A percentile compares a stretch with the other conserved stretches of the same genome.
These are phyloP conservation scores for Neostethus bicornis DNA, from an alignment of 2,797 vertebrate genomes.

Conservation along the genomic window DNA sequence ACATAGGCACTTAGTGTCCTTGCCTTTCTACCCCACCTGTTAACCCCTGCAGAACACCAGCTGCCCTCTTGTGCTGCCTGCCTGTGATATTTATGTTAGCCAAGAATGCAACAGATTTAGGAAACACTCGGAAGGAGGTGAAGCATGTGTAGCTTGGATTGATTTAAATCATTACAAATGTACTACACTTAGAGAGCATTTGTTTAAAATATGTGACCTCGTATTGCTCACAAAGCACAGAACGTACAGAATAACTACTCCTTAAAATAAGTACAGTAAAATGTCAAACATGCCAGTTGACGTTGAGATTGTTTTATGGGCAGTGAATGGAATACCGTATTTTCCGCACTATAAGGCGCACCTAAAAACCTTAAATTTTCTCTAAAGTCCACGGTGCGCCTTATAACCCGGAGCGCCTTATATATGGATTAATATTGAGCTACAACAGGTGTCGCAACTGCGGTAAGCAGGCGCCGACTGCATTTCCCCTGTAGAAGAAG, in stretches of 20 bases:
- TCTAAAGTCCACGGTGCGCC: no score
- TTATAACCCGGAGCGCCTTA: no score
- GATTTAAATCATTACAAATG: slow-evolving; percentile 26
- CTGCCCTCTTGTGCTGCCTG: slow-evolving; percentile 28
- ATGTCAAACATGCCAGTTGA: neutral
- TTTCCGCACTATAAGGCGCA: no score
- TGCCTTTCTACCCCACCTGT: slow-evolving; percentile 59
- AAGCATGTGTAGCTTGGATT: slow-evolving; percentile 32
- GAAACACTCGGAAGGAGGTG: slow-evolving; percentile 13
- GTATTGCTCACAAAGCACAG: neutral
- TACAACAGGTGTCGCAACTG: no score
- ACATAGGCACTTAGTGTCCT: slow-evolving; percentile 34
- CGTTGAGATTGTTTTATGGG: slow-evolving; percentile 2
- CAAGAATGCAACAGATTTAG: slow-evolving; percentile 37
- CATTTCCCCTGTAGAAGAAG: no score
- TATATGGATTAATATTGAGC: no score
- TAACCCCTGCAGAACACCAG: slow-evolving; percentile 44
- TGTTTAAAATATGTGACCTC: slow-evolving; percentile 19
- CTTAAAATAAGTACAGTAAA: neutral
- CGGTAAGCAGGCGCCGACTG: no score
- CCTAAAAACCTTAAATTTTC: no score
- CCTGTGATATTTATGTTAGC: slow-evolving; percentile 53
- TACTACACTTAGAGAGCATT: slow-evolving; percentile 17
- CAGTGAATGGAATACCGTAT: slow-evolving; percentile 3
- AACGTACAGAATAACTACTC: neutral